Evolutionary conservation across 2,888 invertebrate species (phyloP), one percentile per base, ranked within the genome.

Genomic region (Loripinus fragilis): DNA sequence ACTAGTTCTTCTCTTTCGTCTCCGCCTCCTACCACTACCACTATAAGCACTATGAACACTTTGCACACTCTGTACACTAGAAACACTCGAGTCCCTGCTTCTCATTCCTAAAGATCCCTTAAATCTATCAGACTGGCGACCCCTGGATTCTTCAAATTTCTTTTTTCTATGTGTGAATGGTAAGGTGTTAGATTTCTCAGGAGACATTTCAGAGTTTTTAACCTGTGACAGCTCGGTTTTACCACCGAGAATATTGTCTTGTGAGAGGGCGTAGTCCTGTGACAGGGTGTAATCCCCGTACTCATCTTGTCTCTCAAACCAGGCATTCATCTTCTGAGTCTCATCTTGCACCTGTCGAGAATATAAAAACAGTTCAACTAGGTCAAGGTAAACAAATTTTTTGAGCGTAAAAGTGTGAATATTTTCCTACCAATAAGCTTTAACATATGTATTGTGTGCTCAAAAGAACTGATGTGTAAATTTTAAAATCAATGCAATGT

Each of bases 301-400:
- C 38, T 38, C 7, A 38, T 80, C 83, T 60, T 86, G 85, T 28
- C 81, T 79, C 52, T 89, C 88, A 71, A 90, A 85, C 80, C 85
- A 88, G 76, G 88, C 89, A 38, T 88, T 89, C 75, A 91, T 73
- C 70, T 89, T 88, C 81, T 87, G 86, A 0, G 91, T 87, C 74
- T 89, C 90, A 80, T 90, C 88, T 45, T 90, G 89, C 8, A 91
- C 90, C 79, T 88, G n/a, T n/a, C n/a, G n/a, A 38, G 38, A 38
- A 38, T 12, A 38, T 38, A 38, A 38, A 38, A 5, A 38, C 38
- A 38, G 5, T n/a, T n/a, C n/a, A n/a, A n/a, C n/a, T n/a, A n/a
- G n/a, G n/a, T n/a, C n/a, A n/a, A n/a, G n/a, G n/a, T n/a, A n/a
- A n/a, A n/a, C n/a, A n/a, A n/a, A n/a, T n/a, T n/a, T n/a, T n/a